Conservation (phyloP, 1,140 invertebrate species). For the Brachionus manjavacas region DNA sequence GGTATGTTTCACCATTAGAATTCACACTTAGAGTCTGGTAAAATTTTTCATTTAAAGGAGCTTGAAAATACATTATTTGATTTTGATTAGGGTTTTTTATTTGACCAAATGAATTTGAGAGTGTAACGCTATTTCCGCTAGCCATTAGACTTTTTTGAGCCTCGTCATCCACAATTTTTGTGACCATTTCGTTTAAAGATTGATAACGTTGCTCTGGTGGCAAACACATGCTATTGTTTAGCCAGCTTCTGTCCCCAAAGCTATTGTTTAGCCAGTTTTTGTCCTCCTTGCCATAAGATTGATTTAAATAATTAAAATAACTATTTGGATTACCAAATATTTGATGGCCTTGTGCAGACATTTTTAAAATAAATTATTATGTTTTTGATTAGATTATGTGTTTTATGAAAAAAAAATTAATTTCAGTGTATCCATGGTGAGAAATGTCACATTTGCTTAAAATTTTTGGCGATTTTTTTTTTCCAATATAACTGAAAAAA, state of each 20-base stretch:
- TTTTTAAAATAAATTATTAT: not conserved
- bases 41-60: not conserved
- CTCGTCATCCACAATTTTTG: slow-evolving; percentile 18
- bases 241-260: not conserved
- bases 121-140: slow-evolving; percentile 1
- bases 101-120: not conserved
- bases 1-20: not conserved
- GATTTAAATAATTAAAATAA: slow-evolving; percentile 14
- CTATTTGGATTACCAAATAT: slow-evolving; percentile 11
- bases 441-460: not conserved
- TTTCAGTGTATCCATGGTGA: not conserved
- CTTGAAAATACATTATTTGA: not conserved
- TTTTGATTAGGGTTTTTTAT: not conserved
- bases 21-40: not conserved
- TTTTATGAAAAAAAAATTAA: not conserved
- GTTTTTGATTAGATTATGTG: not conserved
- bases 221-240: slow-evolving; percentile 5
- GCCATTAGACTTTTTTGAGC: slow-evolving; percentile 35
- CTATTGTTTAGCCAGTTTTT: slow-evolving; percentile 15
- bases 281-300: slow-evolving; percentile 2
- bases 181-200: slow-evolving; percentile 27
- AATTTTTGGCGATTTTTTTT: not conserved
- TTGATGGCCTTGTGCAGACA: not conserved
- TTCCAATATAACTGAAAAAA: too few species aligned
- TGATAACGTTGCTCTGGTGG: slow-evolving; percentile 19